Conservation (phyloP, 1,140 invertebrate genomes). For the Saxidomus purpurata region DNA sequence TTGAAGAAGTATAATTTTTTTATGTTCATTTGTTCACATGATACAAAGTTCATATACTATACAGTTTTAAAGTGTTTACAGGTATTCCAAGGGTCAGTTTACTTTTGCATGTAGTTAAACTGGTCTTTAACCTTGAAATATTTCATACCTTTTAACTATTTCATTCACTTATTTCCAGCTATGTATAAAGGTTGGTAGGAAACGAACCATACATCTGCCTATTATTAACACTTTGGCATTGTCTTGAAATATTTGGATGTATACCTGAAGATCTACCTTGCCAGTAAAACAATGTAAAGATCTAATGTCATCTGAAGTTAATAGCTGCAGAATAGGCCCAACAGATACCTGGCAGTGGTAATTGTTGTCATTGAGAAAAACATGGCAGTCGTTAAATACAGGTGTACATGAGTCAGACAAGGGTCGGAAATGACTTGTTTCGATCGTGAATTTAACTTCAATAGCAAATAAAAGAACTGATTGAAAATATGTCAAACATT, state of each 20-base stretch:
- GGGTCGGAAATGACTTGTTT: constrained; percentile 39
- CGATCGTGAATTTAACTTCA: neutral
- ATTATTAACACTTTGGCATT: neutral
- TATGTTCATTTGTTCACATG: no score
- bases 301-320: constrained; percentile 32
- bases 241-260: neutral
- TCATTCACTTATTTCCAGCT: no score
- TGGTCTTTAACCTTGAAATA: no score
- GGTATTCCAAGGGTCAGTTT: no score
- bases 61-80: no score
- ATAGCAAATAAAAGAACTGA: constrained; percentile 1
- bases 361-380: neutral
- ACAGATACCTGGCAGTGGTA: neutral
- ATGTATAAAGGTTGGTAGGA: no score
- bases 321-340: neutral
- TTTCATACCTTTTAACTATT: no score
- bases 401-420: constrained; percentile 20
- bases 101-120: no score
- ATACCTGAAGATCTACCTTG: neutral
- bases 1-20: no score
- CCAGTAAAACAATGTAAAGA: neutral
- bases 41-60: no score
- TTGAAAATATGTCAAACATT: constrained; percentile 45
- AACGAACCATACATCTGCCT: neutral
- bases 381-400: neutral